Percentiles rank a stretch among this genome's conserved stretches.
These are phyloP conservation scores for Battus philenor DNA, from an alignment of 1,140 invertebrate species.

Conservation along the genomic window DNA sequence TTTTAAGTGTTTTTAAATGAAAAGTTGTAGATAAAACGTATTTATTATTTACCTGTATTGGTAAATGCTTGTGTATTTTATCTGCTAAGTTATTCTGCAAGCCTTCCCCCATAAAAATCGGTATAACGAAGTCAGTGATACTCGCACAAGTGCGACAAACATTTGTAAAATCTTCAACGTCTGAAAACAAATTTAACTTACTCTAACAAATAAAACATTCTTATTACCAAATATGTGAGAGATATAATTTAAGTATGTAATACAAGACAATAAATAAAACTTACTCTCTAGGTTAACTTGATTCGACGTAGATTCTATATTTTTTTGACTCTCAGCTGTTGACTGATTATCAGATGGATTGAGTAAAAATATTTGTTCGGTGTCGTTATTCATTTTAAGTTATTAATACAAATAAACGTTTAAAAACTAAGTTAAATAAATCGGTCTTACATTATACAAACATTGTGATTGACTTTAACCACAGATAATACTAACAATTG, in stretches of 20 bases:
- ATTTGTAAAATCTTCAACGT: constrained; percentile 38
- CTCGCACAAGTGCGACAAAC: constrained; percentile 78
- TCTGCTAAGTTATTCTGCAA: constrained; percentile 70
- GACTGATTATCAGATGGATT: constrained; percentile 20
- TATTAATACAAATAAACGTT: too few relatives aligned
- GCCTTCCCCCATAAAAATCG: constrained; percentile 77
- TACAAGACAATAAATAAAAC: too few relatives aligned
- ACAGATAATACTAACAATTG: too few relatives aligned
- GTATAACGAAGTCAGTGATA: constrained; percentile 68
- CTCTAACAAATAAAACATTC: too few relatives aligned
- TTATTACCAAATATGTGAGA: too few relatives aligned
- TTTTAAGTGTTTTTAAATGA: too few relatives aligned
- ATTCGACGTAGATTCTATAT: not conserved
- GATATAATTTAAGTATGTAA: too few relatives aligned
- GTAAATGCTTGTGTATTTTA: constrained; percentile 78
- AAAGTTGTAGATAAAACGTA: too few relatives aligned
- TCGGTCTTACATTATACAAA: too few relatives aligned
- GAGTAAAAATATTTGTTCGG: constrained; percentile 30
- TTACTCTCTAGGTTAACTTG: constrained; percentile 31
- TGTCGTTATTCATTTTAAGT: constrained; percentile 25
- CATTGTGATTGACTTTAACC: too few relatives aligned
- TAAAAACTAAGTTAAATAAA: too few relatives aligned
- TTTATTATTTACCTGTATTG: constrained; percentile 77
- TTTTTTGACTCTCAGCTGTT: not conserved
- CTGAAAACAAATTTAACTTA: constrained; percentile 22